Conservation (phyloP, 2,888 invertebrate species). For the Tetranychus piercei region DNA sequence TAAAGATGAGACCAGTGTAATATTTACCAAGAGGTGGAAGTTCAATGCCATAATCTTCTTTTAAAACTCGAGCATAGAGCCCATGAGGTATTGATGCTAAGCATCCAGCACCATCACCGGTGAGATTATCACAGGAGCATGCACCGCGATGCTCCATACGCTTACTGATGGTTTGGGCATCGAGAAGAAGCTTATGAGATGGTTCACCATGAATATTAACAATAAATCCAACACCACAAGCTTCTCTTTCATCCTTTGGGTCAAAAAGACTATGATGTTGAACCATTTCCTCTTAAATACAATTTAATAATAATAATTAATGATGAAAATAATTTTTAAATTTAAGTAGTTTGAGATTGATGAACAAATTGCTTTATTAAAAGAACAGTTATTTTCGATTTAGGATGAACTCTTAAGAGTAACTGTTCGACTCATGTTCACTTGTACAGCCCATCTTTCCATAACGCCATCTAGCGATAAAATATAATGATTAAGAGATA, state of each 20-base stretch:
- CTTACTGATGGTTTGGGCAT: constrained; percentile 80
- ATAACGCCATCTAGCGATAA: too few species aligned
- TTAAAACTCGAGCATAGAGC: constrained; percentile 46
- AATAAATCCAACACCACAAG: constrained; percentile 97
- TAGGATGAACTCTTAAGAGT: too few species aligned
- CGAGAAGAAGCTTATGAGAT: constrained; percentile 84
- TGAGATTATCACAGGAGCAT: constrained; percentile 84
- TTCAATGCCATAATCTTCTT: constrained; percentile 48
- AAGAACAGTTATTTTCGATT: too few species aligned
- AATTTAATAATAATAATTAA: background rate
- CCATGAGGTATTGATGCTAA: constrained; percentile 88
- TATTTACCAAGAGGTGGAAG: constrained; percentile 66
- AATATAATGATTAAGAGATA: too few species aligned
- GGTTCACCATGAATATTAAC: constrained; percentile 89
- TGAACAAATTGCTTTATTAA: too few species aligned
- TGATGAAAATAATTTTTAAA: background rate
- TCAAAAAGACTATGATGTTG: background rate
- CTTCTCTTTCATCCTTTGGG: constrained; percentile 62
- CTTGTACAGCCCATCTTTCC: too few species aligned
- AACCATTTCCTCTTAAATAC: background rate
- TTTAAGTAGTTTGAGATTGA: too few species aligned
- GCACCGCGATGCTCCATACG: constrained; percentile 99
- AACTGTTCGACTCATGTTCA: too few species aligned
- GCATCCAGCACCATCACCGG: constrained; percentile 96
- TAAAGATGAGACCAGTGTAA: constrained; percentile 87